Base-by-base conservation (phyloP, 2,113 vertebrate species). In the Chionomys nivalis region DNA sequence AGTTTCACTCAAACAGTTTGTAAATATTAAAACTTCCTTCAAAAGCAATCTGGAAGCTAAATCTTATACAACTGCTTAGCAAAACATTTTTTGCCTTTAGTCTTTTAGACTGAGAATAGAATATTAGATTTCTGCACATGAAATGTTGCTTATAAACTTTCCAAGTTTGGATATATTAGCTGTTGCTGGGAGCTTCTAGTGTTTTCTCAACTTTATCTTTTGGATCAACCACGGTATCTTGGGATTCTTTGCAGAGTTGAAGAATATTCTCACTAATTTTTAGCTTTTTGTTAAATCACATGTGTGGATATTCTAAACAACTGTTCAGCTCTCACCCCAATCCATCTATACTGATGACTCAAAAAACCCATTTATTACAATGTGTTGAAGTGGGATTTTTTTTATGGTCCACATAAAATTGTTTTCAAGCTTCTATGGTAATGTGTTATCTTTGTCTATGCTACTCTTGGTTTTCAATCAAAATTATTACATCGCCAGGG, bases 41-140 rank as follows among this genome's bases (percentile, higher is more conserved):
- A 42, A 90, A 77, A 78, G 47, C 85, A 66, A 77, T 28, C 63
- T 88, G 65, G 58, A 92, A n/a, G 23, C 58, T 92, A 88, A 86
- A 65, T 89, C 65, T 95, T 93, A 87, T 33, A 81, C 58, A 87
- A 81, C 14, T 44, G 8, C 61, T 89, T 88, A 87, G 10, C 66
- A 93, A 93, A 96, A 94, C 61, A 63, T 76, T 87, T 97, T 97
- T 94, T 81, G 87, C 49, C 42, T 19, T 58, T 28, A 89, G 89
- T 39, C 73, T 90, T 93, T 92, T 81, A 78, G 89, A 85, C 14
- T 61, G 70, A 95, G 16, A 44, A 31, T 49, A 49, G 1, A 42
- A 24, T 70, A 73, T 94, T 92, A 94, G 42, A 36, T 94, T 94
- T 97, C 92, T 76, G 55, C 17, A 85, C 39, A 52, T 78, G 61